Conservation (phyloP, 2,888 invertebrate species). For the Pegoplata infirma region DNA sequence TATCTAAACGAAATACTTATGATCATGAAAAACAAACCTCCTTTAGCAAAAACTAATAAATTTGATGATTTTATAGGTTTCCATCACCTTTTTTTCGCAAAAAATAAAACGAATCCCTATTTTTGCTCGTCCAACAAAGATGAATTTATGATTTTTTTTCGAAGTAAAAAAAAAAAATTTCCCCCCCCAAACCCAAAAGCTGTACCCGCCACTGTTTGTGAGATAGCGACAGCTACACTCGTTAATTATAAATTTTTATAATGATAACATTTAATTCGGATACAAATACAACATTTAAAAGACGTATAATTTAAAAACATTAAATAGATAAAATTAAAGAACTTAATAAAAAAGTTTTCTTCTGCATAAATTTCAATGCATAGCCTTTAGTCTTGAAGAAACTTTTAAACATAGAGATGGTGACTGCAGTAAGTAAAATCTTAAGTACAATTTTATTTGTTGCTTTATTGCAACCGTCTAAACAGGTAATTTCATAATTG, state of each 20-base stretch:
- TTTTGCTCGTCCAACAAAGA: no score
- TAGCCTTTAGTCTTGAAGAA: conserved; percentile 3
- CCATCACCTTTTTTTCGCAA: no score
- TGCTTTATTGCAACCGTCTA: neutral
- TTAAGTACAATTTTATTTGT: neutral
- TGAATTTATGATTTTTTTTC: no score
- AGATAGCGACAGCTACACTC: no score
- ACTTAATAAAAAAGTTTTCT: neutral
- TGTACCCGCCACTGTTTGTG: no score
- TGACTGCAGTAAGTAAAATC: neutral
- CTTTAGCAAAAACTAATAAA: no score
- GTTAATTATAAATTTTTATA: neutral
- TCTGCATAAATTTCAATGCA: neutral
- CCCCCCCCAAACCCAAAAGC: no score
- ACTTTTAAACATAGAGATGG: conserved; percentile 18
- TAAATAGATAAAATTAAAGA: neutral
- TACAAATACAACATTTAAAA: neutral
- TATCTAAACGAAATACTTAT: no score
- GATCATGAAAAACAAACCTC: no score
- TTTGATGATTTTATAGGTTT: no score
- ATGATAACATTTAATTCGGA: neutral
- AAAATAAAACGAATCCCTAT: no score
- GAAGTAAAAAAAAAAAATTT: no score
- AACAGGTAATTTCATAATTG: conserved; percentile 39
- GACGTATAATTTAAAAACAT: neutral